Conservation (phyloP, 2,797 vertebrate genomes). For the Rhinella marina region DNA sequence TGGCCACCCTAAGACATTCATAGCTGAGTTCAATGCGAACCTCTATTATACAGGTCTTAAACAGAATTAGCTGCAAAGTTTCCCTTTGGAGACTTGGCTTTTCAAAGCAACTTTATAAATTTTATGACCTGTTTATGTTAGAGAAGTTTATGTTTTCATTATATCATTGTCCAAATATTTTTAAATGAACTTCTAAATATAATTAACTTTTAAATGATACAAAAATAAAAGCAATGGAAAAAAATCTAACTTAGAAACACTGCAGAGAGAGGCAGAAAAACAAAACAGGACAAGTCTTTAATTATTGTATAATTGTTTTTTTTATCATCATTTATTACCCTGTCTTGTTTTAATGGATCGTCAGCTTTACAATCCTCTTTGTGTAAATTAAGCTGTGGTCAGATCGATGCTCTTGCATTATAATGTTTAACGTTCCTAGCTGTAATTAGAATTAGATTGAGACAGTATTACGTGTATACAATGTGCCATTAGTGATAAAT, state of each 20-base stretch:
- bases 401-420: constrained; percentile 55
- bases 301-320: constrained; percentile 50
- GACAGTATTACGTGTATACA: constrained; percentile 43
- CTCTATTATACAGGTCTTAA: constrained; percentile 29
- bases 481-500: constrained; percentile 34
- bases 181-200: constrained; percentile 34
- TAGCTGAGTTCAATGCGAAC: not conserved
- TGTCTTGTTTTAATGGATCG: constrained; percentile 61
- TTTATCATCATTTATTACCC: constrained; percentile 48
- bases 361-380: constrained; percentile 45
- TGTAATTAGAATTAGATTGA: constrained; percentile 57
- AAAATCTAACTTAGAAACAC: constrained; percentile 39
- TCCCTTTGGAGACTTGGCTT: constrained; percentile 38
- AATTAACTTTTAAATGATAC: constrained; percentile 61
- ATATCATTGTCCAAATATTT: constrained; percentile 48
- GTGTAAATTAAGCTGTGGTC: constrained; percentile 57
- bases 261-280: constrained; percentile 4
- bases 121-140: constrained; percentile 55
- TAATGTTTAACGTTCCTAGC: constrained; percentile 44
- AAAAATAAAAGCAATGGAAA: constrained; percentile 17
- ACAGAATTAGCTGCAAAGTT: constrained; percentile 11
- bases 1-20: not conserved
- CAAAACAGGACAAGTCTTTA: constrained; percentile 49
- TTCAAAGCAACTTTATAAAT: constrained; percentile 41
- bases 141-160: constrained; percentile 50